Evolutionary conservation across 2,888 invertebrate species (phyloP).

Genomic region (Himalopsyche tibetana): DNA sequence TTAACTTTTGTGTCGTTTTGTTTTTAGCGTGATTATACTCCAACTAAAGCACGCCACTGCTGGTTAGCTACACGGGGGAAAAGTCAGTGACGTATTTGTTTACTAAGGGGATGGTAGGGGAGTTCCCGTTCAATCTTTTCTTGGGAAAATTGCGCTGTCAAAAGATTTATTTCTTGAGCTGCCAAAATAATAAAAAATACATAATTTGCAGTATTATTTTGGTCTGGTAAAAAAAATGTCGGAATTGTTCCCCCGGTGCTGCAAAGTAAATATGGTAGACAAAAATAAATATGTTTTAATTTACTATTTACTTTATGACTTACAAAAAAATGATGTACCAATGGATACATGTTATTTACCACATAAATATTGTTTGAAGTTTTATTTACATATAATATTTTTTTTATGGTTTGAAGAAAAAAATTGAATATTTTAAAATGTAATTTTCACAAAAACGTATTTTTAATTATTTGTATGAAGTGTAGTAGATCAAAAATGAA

Average conservation of each 20-base stretch:
- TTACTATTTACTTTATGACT: too few relatives aligned
- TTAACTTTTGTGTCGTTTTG: too few relatives aligned
- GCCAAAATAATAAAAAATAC: slow-evolving; percentile 40
- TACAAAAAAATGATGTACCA: too few relatives aligned
- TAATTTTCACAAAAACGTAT: too few relatives aligned
- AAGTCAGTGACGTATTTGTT: slow-evolving; percentile 43
- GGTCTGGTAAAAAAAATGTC: background rate
- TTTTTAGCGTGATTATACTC: background rate
- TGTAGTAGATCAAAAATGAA: too few relatives aligned
- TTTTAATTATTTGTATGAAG: too few relatives aligned
- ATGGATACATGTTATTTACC: too few relatives aligned
- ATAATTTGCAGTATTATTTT: slow-evolving; percentile 39
- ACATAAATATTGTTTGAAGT: too few relatives aligned
- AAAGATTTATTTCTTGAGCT: slow-evolving; percentile 43
- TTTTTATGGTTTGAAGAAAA: too few relatives aligned
- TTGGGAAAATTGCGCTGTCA: slow-evolving; percentile 31
- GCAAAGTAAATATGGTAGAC: background rate
- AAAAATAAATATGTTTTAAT: too few relatives aligned
- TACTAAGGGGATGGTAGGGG: slow-evolving; percentile 22
- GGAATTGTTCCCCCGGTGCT: background rate
- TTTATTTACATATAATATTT: too few relatives aligned
- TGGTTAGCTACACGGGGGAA: slow-evolving; percentile 27
- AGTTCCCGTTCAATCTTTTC: slow-evolving; percentile 35
- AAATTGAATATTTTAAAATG: too few relatives aligned
- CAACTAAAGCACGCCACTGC: background rate